phyloP scores from a whole-genome alignment of 2,797 vertebrate species.

The Remorina albescens region DNA sequence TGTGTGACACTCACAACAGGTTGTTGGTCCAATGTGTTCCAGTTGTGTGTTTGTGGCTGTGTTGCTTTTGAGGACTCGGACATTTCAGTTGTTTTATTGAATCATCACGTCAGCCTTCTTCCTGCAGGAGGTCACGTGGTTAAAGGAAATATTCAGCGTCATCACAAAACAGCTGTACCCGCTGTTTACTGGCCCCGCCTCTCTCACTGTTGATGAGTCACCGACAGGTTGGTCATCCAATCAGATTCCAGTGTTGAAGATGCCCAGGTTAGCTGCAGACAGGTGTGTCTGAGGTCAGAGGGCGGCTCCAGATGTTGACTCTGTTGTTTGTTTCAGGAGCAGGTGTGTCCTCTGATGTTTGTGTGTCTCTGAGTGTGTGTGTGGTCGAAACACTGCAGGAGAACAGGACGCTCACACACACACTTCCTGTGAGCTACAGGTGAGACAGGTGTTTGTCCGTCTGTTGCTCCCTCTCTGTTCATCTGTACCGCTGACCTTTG shows the following conservation, averaged over 20 bases:
- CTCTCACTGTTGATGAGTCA: not conserved
- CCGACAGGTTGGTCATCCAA: conserved; percentile 49
- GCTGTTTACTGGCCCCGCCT: conserved; percentile 18
- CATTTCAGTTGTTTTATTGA: not conserved
- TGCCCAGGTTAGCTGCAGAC: not conserved
- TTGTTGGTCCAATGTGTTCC: no score
- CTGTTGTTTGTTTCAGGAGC: conserved; percentile 36
- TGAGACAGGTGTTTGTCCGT: conserved; percentile 1
- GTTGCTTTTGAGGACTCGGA: not conserved
- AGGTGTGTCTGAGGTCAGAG: not conserved
- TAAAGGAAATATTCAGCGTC: conserved; percentile 74
- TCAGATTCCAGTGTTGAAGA: not conserved
- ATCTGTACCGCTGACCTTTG: conserved; percentile 7
- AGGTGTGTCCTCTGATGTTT: not conserved
- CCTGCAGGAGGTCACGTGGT: conserved; percentile 82
- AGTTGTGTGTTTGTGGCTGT: not conserved
- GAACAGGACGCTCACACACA: conserved; percentile 32
- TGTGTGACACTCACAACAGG: not conserved
- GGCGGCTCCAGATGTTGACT: not conserved
- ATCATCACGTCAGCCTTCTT: no score
- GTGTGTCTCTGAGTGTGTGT: conserved; percentile 43
- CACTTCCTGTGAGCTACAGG: conserved; percentile 74
- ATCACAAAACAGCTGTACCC: conserved; percentile 66
- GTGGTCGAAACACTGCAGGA: conserved; percentile 71
- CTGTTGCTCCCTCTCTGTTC: not conserved